These are phyloP conservation scores for Neodiprion virginianus DNA, from an alignment of 1,140 invertebrate genomes.

Conservation along the genomic window DNA sequence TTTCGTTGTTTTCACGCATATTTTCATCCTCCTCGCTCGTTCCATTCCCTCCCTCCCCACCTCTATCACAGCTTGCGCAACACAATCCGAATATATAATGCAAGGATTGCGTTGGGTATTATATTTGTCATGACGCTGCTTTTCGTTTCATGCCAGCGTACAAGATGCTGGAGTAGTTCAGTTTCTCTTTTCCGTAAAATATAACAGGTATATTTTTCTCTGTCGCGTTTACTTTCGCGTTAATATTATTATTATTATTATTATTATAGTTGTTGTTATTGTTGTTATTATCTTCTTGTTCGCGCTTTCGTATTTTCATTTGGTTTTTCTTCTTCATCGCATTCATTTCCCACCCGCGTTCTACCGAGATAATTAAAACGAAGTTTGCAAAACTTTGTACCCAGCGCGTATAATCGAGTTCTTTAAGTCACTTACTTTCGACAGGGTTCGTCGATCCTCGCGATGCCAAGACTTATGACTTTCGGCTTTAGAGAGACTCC, in stretches of 20 bases:
- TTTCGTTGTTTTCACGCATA: background rate
- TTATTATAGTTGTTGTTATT: too few relatives aligned
- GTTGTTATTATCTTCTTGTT: too few relatives aligned
- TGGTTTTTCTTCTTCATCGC: background rate
- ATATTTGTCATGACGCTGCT: too few relatives aligned
- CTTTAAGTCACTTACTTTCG: slow-evolving; percentile 5
- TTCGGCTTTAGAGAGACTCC: background rate
- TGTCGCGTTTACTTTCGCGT: too few relatives aligned
- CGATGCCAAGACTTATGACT: background rate
- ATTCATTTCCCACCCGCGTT: background rate
- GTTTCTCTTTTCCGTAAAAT: too few relatives aligned
- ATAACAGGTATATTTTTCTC: too few relatives aligned
- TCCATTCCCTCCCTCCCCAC: background rate
- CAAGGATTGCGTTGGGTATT: too few relatives aligned
- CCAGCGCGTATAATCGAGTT: background rate
- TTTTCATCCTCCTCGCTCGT: background rate
- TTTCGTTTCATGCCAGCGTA: too few relatives aligned
- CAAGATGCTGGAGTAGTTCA: too few relatives aligned
- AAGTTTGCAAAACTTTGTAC: background rate
- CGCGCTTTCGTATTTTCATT: background rate
- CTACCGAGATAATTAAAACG: slow-evolving; percentile 5
- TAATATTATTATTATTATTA: too few relatives aligned
- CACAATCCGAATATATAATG: too few relatives aligned
- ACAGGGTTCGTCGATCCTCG: background rate
- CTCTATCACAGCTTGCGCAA: too few relatives aligned